Evolutionary conservation across 1,140 invertebrate species (phyloP).

Genomic region (Colletes gigas): DNA sequence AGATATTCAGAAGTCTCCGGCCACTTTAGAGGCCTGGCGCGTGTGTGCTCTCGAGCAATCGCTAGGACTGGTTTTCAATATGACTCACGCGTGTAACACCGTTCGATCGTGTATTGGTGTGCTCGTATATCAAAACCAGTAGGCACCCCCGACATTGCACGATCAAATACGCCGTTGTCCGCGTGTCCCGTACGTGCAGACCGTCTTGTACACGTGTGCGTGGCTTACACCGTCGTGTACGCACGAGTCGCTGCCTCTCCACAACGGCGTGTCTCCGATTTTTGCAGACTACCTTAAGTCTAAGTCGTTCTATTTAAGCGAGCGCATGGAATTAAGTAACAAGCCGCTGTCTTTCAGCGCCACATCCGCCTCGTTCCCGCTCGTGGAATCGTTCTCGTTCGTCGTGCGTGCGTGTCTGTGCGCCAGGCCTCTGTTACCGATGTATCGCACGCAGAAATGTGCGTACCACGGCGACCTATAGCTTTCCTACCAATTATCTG

Average conservation of each 20-base stretch:
- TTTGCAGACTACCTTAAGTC: conserved; percentile 76
- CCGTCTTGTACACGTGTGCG: not conserved
- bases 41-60: conserved; percentile 49
- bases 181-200: conserved; percentile 7
- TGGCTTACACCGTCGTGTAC: conserved; percentile 19
- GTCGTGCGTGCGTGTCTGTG: not conserved
- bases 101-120: conserved; percentile 74
- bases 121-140: conserved; percentile 81
- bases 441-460: conserved; percentile 17
- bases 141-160: conserved; percentile 78
- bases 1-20: conserved; percentile 66
- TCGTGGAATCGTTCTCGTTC: conserved; percentile 25
- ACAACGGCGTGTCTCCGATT: conserved; percentile 72
- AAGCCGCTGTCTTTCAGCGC: conserved; percentile 75
- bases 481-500: conserved; percentile 51
- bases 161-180: conserved; percentile 65
- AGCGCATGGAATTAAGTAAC: conserved; percentile 77
- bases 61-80: conserved; percentile 75
- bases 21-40: conserved; percentile 28
- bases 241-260: conserved; percentile 47
- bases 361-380: conserved; percentile 69
- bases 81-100: conserved; percentile 76
- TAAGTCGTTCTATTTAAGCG: conserved; percentile 77
- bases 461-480: conserved; percentile 27
- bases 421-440: conserved; percentile 1